These are phyloP conservation scores for Bradypodion pumilum DNA, from an alignment of 2,797 vertebrate species.

Conservation along the genomic window DNA sequence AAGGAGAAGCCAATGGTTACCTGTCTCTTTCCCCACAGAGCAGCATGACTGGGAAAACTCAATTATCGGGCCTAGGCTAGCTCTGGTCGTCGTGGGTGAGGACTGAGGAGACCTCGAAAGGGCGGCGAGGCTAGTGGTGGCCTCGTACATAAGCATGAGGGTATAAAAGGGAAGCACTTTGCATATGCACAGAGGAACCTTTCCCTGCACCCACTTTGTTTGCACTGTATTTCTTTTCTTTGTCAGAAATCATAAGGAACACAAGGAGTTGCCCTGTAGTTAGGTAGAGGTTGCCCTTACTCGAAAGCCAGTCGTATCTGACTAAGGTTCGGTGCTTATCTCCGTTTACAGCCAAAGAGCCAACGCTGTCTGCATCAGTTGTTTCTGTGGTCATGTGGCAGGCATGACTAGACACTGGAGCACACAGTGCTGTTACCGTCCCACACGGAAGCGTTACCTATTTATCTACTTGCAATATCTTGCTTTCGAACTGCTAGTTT, in stretches of 20 bases:
- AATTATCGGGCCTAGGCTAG: slow-evolving; percentile 14
- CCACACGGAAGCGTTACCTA: too few relatives aligned
- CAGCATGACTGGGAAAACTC: slow-evolving; percentile 29
- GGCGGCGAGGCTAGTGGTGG: background rate
- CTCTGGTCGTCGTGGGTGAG: background rate
- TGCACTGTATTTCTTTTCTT: background rate
- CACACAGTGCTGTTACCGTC: too few relatives aligned
- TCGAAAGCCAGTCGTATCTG: too few relatives aligned
- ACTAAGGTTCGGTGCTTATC: too few relatives aligned
- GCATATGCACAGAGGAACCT: background rate
- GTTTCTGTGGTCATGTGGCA: too few relatives aligned
- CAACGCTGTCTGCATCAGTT: too few relatives aligned
- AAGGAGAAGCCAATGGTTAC: slow-evolving; percentile 48
- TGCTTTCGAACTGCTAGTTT: too few relatives aligned
- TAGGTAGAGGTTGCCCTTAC: too few relatives aligned
- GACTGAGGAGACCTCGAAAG: too few relatives aligned
- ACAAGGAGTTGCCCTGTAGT: background rate
- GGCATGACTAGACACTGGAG: too few relatives aligned
- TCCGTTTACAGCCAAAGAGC: too few relatives aligned
- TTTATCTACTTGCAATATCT: too few relatives aligned
- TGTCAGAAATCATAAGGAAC: background rate
- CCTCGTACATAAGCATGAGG: background rate
- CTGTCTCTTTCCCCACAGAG: background rate
- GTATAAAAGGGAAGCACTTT: background rate
- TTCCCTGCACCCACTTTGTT: background rate